Conservation (phyloP, 2,888 invertebrate genomes). For the Myopa testacea region DNA sequence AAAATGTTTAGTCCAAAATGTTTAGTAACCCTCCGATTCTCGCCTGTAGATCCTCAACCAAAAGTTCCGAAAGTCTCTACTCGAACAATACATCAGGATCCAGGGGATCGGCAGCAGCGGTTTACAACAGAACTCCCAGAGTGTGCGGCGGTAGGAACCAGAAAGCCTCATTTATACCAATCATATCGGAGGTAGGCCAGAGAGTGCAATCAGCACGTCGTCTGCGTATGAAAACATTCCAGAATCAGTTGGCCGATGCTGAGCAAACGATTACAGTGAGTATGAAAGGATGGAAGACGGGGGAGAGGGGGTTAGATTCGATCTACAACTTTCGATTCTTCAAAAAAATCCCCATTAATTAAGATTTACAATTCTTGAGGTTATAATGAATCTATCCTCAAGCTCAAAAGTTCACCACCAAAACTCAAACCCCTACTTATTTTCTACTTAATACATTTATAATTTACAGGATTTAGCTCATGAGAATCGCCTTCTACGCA, state of each 20-base stretch:
- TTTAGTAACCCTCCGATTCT: too few relatives aligned
- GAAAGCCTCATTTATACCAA: conserved; percentile 57
- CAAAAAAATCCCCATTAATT: not conserved
- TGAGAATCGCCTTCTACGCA: conserved; percentile 81
- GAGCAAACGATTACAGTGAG: conserved; percentile 81
- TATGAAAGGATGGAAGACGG: conserved; percentile 27
- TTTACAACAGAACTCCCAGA: conserved; percentile 57
- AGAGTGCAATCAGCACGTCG: conserved; percentile 83
- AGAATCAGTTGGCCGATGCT: conserved; percentile 83
- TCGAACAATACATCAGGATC: conserved; percentile 63
- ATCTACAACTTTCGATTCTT: too few relatives aligned
- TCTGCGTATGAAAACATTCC: conserved; percentile 79
- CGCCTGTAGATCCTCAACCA: conserved; percentile 58
- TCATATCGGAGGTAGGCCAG: conserved; percentile 70
- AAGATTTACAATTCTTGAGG: not conserved
- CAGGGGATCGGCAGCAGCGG: conserved; percentile 61
- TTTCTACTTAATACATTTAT: not conserved
- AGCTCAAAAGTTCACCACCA: too few relatives aligned
- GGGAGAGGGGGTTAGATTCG: too few relatives aligned
- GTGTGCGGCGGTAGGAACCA: conserved; percentile 41
- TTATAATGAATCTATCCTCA: not conserved
- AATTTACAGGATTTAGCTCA: conserved; percentile 73
- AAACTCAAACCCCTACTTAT: not conserved
- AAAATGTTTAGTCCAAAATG: too few relatives aligned
- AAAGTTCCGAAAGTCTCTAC: conserved; percentile 69